Evolutionary conservation across 2,888 invertebrate genomes (phyloP).

Genomic region (Glyphotaelius pellucidus): DNA sequence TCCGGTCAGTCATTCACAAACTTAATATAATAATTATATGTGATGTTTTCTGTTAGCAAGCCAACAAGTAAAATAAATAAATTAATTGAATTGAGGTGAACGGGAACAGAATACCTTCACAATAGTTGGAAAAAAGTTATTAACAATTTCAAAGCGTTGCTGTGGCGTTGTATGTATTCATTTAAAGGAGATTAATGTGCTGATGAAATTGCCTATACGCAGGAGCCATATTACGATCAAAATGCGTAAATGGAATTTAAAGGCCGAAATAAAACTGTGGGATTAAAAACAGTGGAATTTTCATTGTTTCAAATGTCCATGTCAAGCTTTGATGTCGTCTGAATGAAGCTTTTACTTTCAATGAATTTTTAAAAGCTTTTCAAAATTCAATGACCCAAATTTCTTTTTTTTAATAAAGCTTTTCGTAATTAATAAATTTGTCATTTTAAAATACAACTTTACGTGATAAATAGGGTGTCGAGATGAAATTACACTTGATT

Average conservation of each 20-base stretch:
- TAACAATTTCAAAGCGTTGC: no score
- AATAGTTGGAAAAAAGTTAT: no score
- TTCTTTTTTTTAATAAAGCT: neutral
- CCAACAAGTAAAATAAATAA: no score
- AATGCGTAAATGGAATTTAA: neutral
- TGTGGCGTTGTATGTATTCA: no score
- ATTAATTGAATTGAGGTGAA: no score
- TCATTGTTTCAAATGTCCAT: neutral
- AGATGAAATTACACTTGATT: no score
- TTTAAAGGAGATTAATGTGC: neutral
- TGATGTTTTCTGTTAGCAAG: no score
- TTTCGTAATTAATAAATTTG: neutral
- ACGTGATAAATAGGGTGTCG: no score
- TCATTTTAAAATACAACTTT: no score
- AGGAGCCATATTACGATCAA: neutral
- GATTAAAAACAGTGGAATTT: neutral
- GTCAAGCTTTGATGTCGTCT: neutral
- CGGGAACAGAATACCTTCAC: no score
- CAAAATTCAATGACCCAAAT: neutral
- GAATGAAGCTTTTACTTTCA: neutral
- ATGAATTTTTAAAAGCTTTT: neutral
- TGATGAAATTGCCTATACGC: neutral
- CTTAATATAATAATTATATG: no score
- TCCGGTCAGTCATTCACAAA: no score
- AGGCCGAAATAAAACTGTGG: neutral